phyloP scores from a whole-genome alignment of 1,140 invertebrate genomes.

The Trichonephila clavipes region DNA sequence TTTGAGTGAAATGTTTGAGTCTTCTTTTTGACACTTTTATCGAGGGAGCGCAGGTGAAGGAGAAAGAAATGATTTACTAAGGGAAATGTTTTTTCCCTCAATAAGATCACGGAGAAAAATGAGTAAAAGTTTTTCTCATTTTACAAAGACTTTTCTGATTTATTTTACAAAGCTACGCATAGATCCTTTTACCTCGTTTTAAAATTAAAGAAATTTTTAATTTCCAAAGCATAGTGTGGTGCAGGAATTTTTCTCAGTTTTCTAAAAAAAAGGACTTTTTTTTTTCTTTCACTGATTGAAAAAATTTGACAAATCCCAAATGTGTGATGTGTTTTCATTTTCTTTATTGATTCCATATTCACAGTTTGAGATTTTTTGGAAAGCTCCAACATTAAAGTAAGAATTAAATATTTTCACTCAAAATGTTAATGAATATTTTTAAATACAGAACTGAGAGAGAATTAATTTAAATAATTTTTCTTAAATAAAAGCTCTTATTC shows the following conservation, averaged over 20 bases:
- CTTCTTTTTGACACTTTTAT: conserved; percentile 42
- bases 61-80: conserved; percentile 23
- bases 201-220: conserved; percentile 10
- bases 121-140: neutral
- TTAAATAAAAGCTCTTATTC: too few relatives aligned
- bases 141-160: neutral
- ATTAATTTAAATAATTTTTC: too few relatives aligned
- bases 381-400: too few relatives aligned
- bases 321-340: too few relatives aligned
- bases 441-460: too few relatives aligned
- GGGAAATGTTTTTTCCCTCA: neutral
- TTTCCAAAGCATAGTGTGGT: neutral
- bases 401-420: too few relatives aligned
- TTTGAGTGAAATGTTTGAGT: conserved; percentile 17
- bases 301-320: too few relatives aligned
- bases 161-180: neutral
- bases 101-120: neutral
- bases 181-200: neutral
- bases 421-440: too few relatives aligned
- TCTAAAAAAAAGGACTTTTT: neutral
- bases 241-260: neutral
- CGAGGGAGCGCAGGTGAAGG: conserved; percentile 35
- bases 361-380: too few relatives aligned
- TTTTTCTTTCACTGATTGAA: too few relatives aligned
- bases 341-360: too few relatives aligned